These are phyloP conservation scores for Macquaria ambigua DNA, from an alignment of 2,113 vertebrate species.

Conservation along the genomic window DNA sequence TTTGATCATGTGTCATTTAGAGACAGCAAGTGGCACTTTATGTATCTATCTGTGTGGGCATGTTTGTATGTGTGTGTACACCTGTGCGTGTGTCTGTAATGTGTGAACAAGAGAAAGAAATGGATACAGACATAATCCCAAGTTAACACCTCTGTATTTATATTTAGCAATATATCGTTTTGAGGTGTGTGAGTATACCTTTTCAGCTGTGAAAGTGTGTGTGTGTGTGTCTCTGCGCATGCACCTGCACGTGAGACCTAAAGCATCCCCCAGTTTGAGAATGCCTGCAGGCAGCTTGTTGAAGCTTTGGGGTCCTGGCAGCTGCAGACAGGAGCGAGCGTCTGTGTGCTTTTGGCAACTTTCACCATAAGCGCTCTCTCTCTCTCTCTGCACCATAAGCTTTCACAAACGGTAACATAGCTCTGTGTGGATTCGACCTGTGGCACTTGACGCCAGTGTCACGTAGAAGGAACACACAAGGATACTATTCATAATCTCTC, in stretches of 20 bases:
- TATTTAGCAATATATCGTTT: slow-evolving; percentile 6
- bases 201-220: slow-evolving; percentile 17
- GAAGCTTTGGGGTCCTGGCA: slow-evolving; percentile 76
- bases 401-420: slow-evolving; percentile 31
- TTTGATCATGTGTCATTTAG: slow-evolving; percentile 14
- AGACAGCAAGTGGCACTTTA: slow-evolving; percentile 22
- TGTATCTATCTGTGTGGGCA: slow-evolving; percentile 2
- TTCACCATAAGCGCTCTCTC: slow-evolving; percentile 51
- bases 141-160: slow-evolving; percentile 12
- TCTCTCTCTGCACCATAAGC: slow-evolving; percentile 38
- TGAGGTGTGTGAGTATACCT: slow-evolving; percentile 22
- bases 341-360: slow-evolving; percentile 67
- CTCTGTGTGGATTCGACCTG: slow-evolving; percentile 37
- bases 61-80: not conserved
- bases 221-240: slow-evolving; percentile 1
- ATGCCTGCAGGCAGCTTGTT: slow-evolving; percentile 68
- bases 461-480: not conserved
- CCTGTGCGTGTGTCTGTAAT: not conserved
- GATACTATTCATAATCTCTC: not conserved
- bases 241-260: slow-evolving; percentile 38
- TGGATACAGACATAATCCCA: not conserved
- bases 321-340: slow-evolving; percentile 56
- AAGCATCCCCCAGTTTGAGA: slow-evolving; percentile 51
- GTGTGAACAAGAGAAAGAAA: not conserved
- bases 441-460: slow-evolving; percentile 37